Base-by-base conservation (phyloP, 2,113 vertebrate species). In the Lagopus leucura region DNA sequence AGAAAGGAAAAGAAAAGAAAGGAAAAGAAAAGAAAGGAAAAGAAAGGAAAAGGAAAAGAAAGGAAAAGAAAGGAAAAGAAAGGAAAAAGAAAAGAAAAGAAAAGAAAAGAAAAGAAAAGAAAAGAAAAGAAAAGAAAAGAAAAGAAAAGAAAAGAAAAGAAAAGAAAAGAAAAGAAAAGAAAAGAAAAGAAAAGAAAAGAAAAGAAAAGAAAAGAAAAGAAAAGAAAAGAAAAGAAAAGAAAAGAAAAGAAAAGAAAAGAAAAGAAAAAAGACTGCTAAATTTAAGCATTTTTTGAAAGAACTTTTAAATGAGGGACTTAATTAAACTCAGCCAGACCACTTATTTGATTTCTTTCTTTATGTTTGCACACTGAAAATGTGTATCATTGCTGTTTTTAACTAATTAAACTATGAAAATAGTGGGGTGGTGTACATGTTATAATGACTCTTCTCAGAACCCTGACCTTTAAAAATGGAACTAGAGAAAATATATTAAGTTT, bases 311-410 rank as follows among this genome's bases (percentile, higher is more conserved):
- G 86, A 7, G 12, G 38, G 32, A 24, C n/a, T 86, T 88, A 86
- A 90, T 88, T 89, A 83, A 83, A 82, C 22, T 93, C 92, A 55
- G 42, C 57, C 64, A 91, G 82, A 63, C 8, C 70, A 16, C 13
- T 89, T 13, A 54, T 52, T 36, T 88, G 28, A 57, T 36, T 63
- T 88, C 83, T 43, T 28, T 93, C 63, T 6, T 45, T 55, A 48
- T 60, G 2, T 64, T 94, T 90, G 17, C 38, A 80, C 17, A 52
- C 43, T 64, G 72, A 17, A 93, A 86, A 71, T 38, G 21, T 24
- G 10, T 61, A 42, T 11, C 89, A 34, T 11, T 77, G 40, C 48
- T 80, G 12, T 42, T 60, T 86, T 15, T 47, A 86, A 10, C 61
- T 67, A 36, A 3, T 11, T 78, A 64, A 90, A 74, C 17, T 58